phyloP scores from a whole-genome alignment of 2,888 invertebrate species.

The Mystacides longicornis region DNA sequence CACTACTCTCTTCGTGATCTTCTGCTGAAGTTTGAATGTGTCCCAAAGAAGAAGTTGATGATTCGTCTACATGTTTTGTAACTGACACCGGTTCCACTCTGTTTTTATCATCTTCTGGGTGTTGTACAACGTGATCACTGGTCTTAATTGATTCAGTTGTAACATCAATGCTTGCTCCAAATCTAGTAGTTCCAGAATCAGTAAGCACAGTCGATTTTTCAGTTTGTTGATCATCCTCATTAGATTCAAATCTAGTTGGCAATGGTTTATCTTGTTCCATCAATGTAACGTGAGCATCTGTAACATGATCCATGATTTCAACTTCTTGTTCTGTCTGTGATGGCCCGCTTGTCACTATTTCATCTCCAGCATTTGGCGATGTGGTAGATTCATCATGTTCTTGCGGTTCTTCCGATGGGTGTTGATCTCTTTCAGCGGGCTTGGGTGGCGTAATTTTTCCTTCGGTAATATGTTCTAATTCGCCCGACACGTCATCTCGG shows the following conservation, averaged over 20 bases:
- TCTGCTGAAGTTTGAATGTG: neutral
- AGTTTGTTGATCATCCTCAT: conserved; percentile 4
- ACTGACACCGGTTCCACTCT: conserved; percentile 11
- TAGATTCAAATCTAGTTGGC: neutral
- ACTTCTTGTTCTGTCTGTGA: conserved; percentile 4
- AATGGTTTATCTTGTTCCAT: neutral
- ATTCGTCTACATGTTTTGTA: conserved; percentile 12
- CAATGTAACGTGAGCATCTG: conserved; percentile 6
- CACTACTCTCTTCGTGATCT: conserved; percentile 7
- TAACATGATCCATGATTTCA: conserved; percentile 5
- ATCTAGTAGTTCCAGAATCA: too few relatives aligned
- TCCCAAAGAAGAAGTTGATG: neutral
- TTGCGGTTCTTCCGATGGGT: neutral
- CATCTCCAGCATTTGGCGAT: neutral
- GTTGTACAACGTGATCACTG: neutral
- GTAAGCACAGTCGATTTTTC: too few relatives aligned
- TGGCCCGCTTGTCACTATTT: neutral
- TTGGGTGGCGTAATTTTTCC: neutral
- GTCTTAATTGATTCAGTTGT: conserved; percentile 1
- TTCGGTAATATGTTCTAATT: conserved; percentile 21
- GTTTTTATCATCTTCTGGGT: conserved; percentile 8
- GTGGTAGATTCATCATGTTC: neutral
- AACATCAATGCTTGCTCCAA: too few relatives aligned
- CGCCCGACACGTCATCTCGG: conserved; percentile 14
- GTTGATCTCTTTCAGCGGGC: conserved; percentile 3